phyloP scores from a whole-genome alignment of 2,888 invertebrate genomes.

The Psylliodes chrysocephalus region DNA sequence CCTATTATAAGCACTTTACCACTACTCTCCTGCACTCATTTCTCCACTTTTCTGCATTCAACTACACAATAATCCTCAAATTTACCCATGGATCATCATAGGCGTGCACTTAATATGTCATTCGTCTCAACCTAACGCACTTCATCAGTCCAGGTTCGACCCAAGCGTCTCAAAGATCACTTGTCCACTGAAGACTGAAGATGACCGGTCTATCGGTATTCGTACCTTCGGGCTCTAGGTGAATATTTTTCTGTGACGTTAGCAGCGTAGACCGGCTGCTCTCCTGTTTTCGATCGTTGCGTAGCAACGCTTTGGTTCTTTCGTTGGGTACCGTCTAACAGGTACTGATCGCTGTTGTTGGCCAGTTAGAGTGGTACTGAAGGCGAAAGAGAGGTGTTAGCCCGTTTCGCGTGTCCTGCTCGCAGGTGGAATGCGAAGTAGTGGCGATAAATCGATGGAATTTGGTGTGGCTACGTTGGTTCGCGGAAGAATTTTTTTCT shows the following conservation, averaged over 20 bases:
- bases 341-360: slow-evolving; percentile 4
- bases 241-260: slow-evolving; percentile 19
- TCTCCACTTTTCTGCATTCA: background rate
- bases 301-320: background rate
- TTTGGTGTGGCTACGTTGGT: slow-evolving; percentile 11
- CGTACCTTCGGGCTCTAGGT: slow-evolving; percentile 47
- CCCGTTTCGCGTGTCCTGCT: slow-evolving; percentile 21
- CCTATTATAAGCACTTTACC: background rate
- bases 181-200: slow-evolving; percentile 22
- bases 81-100: slow-evolving; percentile 20
- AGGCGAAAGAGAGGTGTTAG: slow-evolving; percentile 15
- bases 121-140: slow-evolving; percentile 7
- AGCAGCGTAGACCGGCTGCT: slow-evolving; percentile 5
- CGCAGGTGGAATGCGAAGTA: slow-evolving; percentile 26
- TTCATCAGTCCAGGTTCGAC: slow-evolving; percentile 10
- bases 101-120: slow-evolving; percentile 22
- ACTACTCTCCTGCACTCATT: slow-evolving; percentile 16
- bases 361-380: background rate
- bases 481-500: background rate
- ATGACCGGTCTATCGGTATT: slow-evolving; percentile 29
- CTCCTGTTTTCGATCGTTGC: slow-evolving; percentile 17
- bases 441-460: slow-evolving; percentile 22
- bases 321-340: background rate
- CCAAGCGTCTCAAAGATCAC: background rate
- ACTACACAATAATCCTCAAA: slow-evolving; percentile 10